A percentile compares a stretch with the other conserved stretches of the same genome.
phyloP scores from a whole-genome alignment of 2,113 vertebrate genomes.

The Hippocampus comes region DNA sequence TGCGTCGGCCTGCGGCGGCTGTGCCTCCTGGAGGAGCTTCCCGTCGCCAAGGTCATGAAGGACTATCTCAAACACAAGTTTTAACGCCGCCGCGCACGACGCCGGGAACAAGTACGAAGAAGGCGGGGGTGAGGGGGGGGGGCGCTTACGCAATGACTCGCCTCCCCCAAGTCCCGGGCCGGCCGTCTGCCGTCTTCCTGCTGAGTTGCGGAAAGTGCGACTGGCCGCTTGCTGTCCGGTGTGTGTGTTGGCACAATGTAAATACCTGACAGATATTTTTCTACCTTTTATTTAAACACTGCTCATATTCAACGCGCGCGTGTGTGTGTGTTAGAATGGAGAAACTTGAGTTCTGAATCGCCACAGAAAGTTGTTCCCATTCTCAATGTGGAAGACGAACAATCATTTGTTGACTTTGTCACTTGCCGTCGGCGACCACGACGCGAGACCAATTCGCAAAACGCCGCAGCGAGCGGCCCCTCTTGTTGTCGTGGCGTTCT shows the following conservation, averaged over 20 bases:
- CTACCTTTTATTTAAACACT: constrained; percentile 92
- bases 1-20: constrained; percentile 97
- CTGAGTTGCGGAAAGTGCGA: background rate
- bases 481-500: too few species aligned
- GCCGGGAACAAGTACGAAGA: background rate
- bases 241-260: constrained; percentile 58
- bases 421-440: too few species aligned
- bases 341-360: too few species aligned
- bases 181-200: too few species aligned
- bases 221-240: background rate
- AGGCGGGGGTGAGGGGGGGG: background rate
- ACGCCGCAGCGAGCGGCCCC: too few species aligned
- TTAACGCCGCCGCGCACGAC: background rate
- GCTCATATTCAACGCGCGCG: constrained; percentile 51
- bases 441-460: too few species aligned
- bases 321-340: too few species aligned
- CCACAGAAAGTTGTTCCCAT: too few species aligned
- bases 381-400: too few species aligned
- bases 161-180: background rate
- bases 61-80: constrained; percentile 99
- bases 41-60: constrained; percentile 98
- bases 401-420: too few species aligned
- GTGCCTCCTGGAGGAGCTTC: constrained; percentile 91
- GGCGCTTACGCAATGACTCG: constrained; percentile 87
- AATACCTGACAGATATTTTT: constrained; percentile 92